Evolutionary conservation across 2,888 invertebrate species (phyloP).

Genomic region (Stenodera caucasica): DNA sequence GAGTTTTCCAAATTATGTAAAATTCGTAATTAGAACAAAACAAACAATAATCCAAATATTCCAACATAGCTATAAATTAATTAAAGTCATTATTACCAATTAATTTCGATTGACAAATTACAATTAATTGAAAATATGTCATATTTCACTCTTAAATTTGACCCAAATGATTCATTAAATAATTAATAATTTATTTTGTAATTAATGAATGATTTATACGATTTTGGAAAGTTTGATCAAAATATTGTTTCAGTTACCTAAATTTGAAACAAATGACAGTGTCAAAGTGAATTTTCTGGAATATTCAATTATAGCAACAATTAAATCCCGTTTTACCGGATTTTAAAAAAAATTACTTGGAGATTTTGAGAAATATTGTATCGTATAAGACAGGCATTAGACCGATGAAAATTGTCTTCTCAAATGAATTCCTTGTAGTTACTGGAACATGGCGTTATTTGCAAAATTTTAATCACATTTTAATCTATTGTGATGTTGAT

Average conservation of each 20-base stretch:
- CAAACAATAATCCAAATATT: no score
- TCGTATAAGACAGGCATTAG: no score
- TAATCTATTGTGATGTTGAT: background rate
- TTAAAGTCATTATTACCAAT: no score
- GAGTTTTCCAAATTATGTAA: background rate
- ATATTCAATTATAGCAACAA: no score
- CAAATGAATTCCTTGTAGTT: conserved; percentile 18
- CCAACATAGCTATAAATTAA: no score
- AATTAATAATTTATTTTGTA: no score
- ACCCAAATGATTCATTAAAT: no score
- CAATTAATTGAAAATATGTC: no score
- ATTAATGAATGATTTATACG: background rate
- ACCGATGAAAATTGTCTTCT: no score
- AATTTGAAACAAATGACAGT: background rate
- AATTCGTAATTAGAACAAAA: background rate
- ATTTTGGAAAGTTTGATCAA: conserved; percentile 6
- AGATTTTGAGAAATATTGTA: no score
- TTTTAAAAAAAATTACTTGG: background rate
- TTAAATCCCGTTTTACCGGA: background rate
- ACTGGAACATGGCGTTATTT: conserved; percentile 22
- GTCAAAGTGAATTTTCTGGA: conserved; percentile 1
- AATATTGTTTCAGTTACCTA: background rate
- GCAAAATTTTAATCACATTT: conserved; percentile 12
- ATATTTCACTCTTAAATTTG: no score
- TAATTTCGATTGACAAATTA: no score